Percentiles rank a stretch among this genome's conserved stretches.
Conservation (phyloP, 2,113 vertebrate genomes). For the Chaenocephalus aceratus region DNA sequence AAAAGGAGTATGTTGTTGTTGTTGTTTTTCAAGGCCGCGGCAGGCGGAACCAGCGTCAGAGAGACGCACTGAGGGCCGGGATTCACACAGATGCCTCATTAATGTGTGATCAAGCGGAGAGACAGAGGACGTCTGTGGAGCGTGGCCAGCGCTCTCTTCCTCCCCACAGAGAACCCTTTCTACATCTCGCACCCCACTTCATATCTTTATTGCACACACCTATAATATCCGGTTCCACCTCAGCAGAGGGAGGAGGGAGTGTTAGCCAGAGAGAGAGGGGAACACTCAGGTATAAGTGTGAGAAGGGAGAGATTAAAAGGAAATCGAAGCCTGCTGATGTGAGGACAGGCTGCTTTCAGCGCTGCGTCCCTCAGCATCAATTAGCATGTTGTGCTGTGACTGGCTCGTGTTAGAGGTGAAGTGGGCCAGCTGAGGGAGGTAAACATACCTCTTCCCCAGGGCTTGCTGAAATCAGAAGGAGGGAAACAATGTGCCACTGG, state of each 20-base stretch:
- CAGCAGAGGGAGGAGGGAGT: slow-evolving; percentile 42
- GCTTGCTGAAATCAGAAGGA: slow-evolving; percentile 64
- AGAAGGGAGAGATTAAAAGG: slow-evolving; percentile 60
- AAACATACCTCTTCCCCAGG: slow-evolving; percentile 76
- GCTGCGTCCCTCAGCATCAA: slow-evolving; percentile 76
- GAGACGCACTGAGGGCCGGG: slow-evolving; percentile 45
- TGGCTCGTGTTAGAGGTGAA: slow-evolving; percentile 69
- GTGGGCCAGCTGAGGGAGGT: slow-evolving; percentile 73
- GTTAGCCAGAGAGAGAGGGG: slow-evolving; percentile 40
- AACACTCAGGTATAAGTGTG: slow-evolving; percentile 17
- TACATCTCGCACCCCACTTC: slow-evolving; percentile 67
- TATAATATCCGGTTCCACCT: slow-evolving; percentile 80
- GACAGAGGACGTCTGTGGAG: slow-evolving; percentile 84
- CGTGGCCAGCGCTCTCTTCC: slow-evolving; percentile 67
- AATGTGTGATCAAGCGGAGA: slow-evolving; percentile 77
- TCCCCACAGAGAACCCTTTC: slow-evolving; percentile 82
- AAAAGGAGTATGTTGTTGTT: slow-evolving; percentile 53
- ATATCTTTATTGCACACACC: slow-evolving; percentile 76
- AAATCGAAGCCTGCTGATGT: slow-evolving; percentile 67
- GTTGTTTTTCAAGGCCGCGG: slow-evolving; percentile 63
- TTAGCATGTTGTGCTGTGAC: slow-evolving; percentile 81
- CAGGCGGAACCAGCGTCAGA: slow-evolving; percentile 66
- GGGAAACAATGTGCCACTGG: slow-evolving; percentile 75
- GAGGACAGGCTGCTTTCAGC: slow-evolving; percentile 80
- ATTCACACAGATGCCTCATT: slow-evolving; percentile 81